A percentile compares a stretch with the other conserved stretches of the same genome.
Evolutionary conservation across 2,113 vertebrate species (phyloP).

Genomic region (Tonatia bakeri): DNA sequence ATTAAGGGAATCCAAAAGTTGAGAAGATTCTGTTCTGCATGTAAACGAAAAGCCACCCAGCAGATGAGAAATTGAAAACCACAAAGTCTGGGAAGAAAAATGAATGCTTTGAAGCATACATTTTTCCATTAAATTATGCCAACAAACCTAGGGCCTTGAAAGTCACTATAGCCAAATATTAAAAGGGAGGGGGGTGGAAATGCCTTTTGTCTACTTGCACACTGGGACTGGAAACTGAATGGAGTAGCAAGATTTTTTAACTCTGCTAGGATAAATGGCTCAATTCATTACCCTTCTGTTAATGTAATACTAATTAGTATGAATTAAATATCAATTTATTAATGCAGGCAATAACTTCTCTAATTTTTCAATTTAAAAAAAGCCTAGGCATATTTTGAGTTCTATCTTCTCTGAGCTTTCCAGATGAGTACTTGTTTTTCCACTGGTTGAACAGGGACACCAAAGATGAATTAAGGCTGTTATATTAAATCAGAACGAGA

Average conservation of each 20-base stretch:
- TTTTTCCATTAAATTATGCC: slow-evolving; percentile 67
- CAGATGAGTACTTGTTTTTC: not conserved
- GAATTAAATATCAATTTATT: not conserved
- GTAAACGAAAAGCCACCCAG: slow-evolving; percentile 34
- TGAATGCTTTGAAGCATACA: slow-evolving; percentile 54
- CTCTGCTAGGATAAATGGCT: not conserved
- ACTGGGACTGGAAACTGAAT: not conserved
- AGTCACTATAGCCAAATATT: slow-evolving; percentile 11
- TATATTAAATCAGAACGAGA: not conserved
- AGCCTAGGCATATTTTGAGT: not conserved
- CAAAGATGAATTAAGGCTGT: not conserved
- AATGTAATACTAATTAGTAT: not conserved
- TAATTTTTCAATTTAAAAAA: not conserved
- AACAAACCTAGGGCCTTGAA: slow-evolving; percentile 55
- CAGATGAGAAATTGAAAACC: slow-evolving; percentile 70
- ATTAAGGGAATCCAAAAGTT: slow-evolving; percentile 35
- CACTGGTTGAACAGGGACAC: not conserved
- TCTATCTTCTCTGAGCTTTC: not conserved
- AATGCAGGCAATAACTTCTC: not conserved
- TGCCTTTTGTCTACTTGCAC: not conserved
- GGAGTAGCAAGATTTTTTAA: not conserved
- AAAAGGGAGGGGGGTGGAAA: not conserved
- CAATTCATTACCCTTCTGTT: not conserved
- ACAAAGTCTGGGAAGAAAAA: slow-evolving; percentile 63
- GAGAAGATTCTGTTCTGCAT: slow-evolving; percentile 40